phyloP scores from a whole-genome alignment of 53 echinoderm and acorn worm genomes.

The Zoroaster sp. region DNA sequence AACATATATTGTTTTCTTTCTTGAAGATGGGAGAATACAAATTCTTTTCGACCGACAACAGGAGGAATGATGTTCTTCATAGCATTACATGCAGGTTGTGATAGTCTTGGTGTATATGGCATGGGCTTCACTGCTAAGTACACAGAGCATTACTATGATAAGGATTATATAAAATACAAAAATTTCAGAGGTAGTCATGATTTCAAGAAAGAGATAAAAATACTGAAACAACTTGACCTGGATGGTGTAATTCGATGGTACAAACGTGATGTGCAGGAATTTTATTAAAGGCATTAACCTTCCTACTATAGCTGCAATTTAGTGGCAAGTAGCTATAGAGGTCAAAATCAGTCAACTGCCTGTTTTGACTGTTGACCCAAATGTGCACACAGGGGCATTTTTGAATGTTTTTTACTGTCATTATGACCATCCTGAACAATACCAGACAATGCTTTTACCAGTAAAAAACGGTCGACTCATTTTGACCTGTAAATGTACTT shows the following conservation, averaged over 20 bases:
- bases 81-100: slow-evolving; percentile 87
- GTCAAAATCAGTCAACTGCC: no score
- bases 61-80: slow-evolving; percentile 92
- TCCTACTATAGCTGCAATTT: neutral
- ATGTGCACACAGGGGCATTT: no score
- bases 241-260: slow-evolving; percentile 84
- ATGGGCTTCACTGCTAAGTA: slow-evolving; percentile 84
- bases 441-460: no score
- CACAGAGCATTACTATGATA: slow-evolving; percentile 93
- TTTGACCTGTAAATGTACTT: no score
- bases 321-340: neutral
- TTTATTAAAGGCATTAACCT: neutral
- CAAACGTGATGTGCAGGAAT: slow-evolving; percentile 82
- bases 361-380: no score
- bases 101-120: slow-evolving; percentile 81
- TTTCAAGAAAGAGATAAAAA: slow-evolving; percentile 72
- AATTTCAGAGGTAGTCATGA: slow-evolving; percentile 81
- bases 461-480: no score
- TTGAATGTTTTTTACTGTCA: no score
- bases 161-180: slow-evolving; percentile 41
- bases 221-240: slow-evolving; percentile 64
- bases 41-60: slow-evolving; percentile 89
- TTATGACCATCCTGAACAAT: no score
- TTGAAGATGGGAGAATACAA: slow-evolving; percentile 81
- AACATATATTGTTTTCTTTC: no score